Percentiles rank a stretch among this genome's conserved stretches.
phyloP scores from a whole-genome alignment of 2,113 vertebrate species.

The Dermatemys mawii region DNA sequence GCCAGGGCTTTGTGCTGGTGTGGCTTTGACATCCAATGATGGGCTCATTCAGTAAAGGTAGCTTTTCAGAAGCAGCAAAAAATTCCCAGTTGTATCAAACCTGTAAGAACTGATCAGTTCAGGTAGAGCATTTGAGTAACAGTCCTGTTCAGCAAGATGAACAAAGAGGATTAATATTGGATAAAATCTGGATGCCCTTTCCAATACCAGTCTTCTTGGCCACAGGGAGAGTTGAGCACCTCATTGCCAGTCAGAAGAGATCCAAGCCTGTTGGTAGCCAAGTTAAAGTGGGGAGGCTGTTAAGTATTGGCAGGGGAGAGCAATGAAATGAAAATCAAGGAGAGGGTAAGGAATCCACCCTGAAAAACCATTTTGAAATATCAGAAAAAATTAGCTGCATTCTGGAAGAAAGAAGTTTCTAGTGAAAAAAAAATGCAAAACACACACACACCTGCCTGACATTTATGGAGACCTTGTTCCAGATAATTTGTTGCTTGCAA shows the following conservation, averaged over 20 bases:
- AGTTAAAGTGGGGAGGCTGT: neutral
- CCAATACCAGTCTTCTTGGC: neutral
- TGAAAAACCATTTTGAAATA: neutral
- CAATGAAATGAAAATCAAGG: neutral
- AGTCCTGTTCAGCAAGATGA: neutral
- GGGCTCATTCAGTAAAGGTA: neutral
- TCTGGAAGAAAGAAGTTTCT: neutral
- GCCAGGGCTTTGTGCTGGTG: neutral
- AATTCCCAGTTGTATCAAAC: neutral
- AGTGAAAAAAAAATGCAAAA: neutral
- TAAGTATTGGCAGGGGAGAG: neutral
- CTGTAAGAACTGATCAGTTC: neutral
- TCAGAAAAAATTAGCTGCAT: neutral
- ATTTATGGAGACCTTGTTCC: neutral
- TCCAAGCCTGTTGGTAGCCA: neutral
- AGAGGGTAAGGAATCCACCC: neutral
- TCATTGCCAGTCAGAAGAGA: fast-evolving
- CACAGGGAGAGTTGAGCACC: neutral
- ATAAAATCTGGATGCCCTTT: neutral
- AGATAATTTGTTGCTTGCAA: neutral
- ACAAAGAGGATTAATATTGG: neutral
- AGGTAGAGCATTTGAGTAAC: neutral
- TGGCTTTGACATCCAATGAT: neutral
- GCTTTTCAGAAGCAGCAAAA: neutral
- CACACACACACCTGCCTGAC: neutral